These are phyloP conservation scores for Stigmatopora argus DNA, from an alignment of 2,113 vertebrate genomes.

Conservation along the genomic window DNA sequence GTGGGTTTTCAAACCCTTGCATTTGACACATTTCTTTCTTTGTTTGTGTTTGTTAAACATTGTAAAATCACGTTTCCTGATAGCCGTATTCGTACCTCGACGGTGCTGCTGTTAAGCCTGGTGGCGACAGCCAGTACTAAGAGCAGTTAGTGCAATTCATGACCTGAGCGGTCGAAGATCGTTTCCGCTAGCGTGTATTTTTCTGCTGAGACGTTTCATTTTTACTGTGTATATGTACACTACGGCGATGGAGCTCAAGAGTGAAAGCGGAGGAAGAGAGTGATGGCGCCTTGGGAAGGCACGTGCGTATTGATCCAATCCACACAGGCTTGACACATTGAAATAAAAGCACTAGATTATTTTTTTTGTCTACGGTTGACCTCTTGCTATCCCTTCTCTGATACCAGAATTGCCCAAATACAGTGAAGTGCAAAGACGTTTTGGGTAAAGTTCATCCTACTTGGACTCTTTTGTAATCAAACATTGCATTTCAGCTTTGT, in stretches of 20 bases:
- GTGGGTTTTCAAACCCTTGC: too few relatives aligned
- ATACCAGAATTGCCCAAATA: not conserved
- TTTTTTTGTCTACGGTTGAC: slow-evolving; percentile 5
- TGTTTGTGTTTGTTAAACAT: too few relatives aligned
- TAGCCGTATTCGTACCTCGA: not conserved
- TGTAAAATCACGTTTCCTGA: not conserved
- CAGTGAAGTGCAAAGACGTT: not conserved
- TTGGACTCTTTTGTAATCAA: too few relatives aligned
- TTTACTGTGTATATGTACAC: slow-evolving; percentile 26
- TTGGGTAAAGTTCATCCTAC: not conserved
- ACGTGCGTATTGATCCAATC: slow-evolving; percentile 42
- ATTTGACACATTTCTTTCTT: too few relatives aligned
- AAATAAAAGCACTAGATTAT: slow-evolving; percentile 19
- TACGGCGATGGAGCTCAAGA: slow-evolving; percentile 38
- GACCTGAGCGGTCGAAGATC: slow-evolving; percentile 52
- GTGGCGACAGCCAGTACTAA: slow-evolving; percentile 55
- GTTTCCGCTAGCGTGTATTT: slow-evolving; percentile 62
- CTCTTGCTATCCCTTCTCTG: not conserved
- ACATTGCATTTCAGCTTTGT: not conserved
- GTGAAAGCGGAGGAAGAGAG: slow-evolving; percentile 32
- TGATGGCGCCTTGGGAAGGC: slow-evolving; percentile 34
- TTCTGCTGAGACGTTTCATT: slow-evolving; percentile 65
- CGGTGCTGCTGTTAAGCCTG: slow-evolving; percentile 58
- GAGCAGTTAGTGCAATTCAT: slow-evolving; percentile 62
- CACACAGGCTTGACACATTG: slow-evolving; percentile 24